A percentile compares a stretch with the other conserved stretches of the same genome.
Conservation (phyloP, 1,140 invertebrate genomes). For the Neodiprion virginianus region DNA sequence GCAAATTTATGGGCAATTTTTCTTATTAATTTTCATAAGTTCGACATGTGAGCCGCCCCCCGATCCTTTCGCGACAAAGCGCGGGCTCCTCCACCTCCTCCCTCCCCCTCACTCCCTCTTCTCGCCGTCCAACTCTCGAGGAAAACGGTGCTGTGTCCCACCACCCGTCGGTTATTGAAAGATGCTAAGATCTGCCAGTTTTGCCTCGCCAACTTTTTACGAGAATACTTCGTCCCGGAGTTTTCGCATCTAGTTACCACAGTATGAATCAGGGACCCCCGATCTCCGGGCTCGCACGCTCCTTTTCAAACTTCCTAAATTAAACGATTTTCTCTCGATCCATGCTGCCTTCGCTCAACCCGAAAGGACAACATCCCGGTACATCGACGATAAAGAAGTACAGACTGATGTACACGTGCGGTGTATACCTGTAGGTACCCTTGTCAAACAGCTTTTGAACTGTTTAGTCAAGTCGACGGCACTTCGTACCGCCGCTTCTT, state of each 20-base stretch:
- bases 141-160: slow-evolving; percentile 3
- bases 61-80: slow-evolving; percentile 44
- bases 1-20: slow-evolving; percentile 62
- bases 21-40: slow-evolving; percentile 65
- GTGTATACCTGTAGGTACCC: background rate
- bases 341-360: background rate
- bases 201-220: slow-evolving; percentile 43
- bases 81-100: slow-evolving; percentile 9
- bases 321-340: background rate
- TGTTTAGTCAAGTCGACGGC: background rate
- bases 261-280: slow-evolving; percentile 32
- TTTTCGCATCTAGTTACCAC: slow-evolving; percentile 12
- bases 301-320: background rate
- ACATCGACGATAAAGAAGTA: background rate
- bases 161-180: slow-evolving; percentile 41
- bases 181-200: slow-evolving; percentile 40
- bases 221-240: slow-evolving; percentile 38
- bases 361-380: background rate
- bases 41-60: slow-evolving; percentile 51
- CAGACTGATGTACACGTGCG: background rate
- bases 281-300: slow-evolving; percentile 18
- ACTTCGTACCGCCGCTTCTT: no score
- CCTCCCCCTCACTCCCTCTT: slow-evolving; percentile 27
- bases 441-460: background rate
- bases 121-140: background rate